Evolutionary conservation across 2,113 vertebrate genomes (phyloP).

Genomic region (Macquaria australasica): DNA sequence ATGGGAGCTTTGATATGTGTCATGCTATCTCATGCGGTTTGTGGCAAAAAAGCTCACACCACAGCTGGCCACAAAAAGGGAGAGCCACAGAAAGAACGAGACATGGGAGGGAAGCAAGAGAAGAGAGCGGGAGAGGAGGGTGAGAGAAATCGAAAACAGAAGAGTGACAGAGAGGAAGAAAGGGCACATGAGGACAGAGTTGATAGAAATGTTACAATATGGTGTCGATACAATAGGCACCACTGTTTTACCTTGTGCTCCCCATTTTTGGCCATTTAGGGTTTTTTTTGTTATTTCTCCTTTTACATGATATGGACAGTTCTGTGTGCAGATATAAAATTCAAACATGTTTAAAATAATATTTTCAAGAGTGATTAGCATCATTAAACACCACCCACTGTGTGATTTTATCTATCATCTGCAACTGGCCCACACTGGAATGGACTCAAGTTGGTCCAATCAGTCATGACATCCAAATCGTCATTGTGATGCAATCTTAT

Average conservation of each 20-base stretch:
- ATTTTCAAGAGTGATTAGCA: neutral
- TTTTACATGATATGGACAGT: fast-evolving
- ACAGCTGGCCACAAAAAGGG: constrained; percentile 18
- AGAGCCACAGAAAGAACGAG: constrained; percentile 4
- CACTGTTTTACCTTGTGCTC: neutral
- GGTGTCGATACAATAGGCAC: neutral
- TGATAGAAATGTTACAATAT: constrained; percentile 26
- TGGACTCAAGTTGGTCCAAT: neutral
- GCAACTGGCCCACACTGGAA: neutral
- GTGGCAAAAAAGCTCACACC: constrained; percentile 17
- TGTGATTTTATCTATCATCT: neutral
- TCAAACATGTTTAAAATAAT: neutral
- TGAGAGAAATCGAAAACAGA: constrained; percentile 37
- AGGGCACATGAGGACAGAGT: constrained; percentile 40
- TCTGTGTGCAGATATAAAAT: neutral
- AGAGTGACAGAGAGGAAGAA: constrained; percentile 27
- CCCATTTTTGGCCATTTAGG: constrained; percentile 1
- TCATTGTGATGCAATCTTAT: neutral
- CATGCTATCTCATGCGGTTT: neutral
- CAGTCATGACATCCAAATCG: neutral
- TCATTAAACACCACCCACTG: neutral
- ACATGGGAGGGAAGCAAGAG: constrained; percentile 7
- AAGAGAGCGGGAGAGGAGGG: neutral
- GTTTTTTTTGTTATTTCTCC: neutral
- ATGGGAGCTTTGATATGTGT: constrained; percentile 1